Conservation (phyloP, 2,888 invertebrate genomes). For the Nemoura dubitans region DNA sequence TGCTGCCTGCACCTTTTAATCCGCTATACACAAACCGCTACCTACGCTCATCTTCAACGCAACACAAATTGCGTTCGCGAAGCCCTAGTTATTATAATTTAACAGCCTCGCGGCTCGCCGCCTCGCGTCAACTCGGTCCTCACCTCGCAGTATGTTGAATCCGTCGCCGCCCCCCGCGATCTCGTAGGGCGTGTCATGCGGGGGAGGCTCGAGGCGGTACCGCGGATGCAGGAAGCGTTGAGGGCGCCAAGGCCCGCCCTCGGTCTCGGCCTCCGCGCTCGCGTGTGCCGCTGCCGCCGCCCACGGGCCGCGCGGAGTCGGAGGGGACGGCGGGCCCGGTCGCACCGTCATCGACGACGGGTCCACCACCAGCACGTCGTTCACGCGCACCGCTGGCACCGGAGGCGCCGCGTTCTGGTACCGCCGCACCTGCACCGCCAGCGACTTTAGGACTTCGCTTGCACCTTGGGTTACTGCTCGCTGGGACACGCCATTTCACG, state of each 20-base stretch:
- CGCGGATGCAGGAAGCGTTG: constrained; percentile 50
- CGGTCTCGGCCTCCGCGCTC: background rate
- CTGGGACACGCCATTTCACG: too few species aligned
- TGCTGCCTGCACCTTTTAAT: too few species aligned
- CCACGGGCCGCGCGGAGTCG: constrained; percentile 50
- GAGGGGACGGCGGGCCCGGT: constrained; percentile 49
- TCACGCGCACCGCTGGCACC: constrained; percentile 70
- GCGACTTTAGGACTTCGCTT: too few species aligned
- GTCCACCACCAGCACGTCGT: constrained; percentile 62
- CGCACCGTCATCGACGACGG: constrained; percentile 44
- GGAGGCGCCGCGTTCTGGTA: constrained; percentile 38
- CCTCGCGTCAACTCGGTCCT: too few species aligned
- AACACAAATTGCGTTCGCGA: too few species aligned
- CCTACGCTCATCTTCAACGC: too few species aligned
- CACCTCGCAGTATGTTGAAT: constrained; percentile 8
- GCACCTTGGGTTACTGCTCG: too few species aligned
- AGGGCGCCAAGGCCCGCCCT: constrained; percentile 48
- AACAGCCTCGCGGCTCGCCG: too few species aligned
- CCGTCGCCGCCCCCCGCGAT: constrained; percentile 27
- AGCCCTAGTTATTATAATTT: background rate
- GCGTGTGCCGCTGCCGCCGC: constrained; percentile 41
- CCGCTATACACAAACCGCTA: too few species aligned
- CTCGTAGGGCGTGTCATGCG: constrained; percentile 8
- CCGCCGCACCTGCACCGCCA: background rate
- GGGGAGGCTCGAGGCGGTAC: background rate